These are phyloP conservation scores for Pagetopsis macropterus DNA, from an alignment of 2,797 vertebrate genomes.

Conservation along the genomic window DNA sequence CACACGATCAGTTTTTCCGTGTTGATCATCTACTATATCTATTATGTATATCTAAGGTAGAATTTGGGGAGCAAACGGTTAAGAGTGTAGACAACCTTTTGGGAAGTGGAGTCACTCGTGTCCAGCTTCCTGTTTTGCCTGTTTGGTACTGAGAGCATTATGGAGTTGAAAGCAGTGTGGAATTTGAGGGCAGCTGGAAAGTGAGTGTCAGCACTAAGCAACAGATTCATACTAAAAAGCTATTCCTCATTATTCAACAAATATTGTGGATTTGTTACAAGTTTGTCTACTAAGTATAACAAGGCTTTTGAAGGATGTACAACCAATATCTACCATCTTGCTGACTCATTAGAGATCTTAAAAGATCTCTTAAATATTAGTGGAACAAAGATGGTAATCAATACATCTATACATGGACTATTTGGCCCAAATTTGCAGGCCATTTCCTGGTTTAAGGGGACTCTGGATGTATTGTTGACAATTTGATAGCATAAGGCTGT, in stretches of 20 bases:
- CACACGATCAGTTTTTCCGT: neutral
- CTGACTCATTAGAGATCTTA: constrained; percentile 1
- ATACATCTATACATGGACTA: constrained; percentile 27
- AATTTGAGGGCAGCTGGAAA: constrained; percentile 58
- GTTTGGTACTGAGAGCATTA: constrained; percentile 79
- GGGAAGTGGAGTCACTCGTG: constrained; percentile 69
- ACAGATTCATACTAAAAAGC: constrained; percentile 24
- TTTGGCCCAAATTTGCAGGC: constrained; percentile 76
- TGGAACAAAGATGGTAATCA: constrained; percentile 18
- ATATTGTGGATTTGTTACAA: neutral
- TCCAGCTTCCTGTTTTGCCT: constrained; percentile 79
- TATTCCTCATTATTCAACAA: constrained; percentile 22
- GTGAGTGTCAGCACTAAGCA: constrained; percentile 26
- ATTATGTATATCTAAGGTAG: neutral
- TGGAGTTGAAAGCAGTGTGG: constrained; percentile 65
- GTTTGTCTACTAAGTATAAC: neutral
- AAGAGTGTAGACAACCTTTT: constrained; percentile 58
- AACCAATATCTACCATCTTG: neutral
- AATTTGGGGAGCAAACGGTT: constrained; percentile 63
- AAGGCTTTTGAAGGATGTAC: neutral
- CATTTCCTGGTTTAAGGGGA: constrained; percentile 82
- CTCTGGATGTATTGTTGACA: constrained; percentile 81
- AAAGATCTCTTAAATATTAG: constrained; percentile 30
- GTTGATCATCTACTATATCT: too few species aligned
- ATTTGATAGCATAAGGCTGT: constrained; percentile 85